Base-by-base conservation (phyloP, 2,797 vertebrate species). In the Acanthurus leucopareius region DNA sequence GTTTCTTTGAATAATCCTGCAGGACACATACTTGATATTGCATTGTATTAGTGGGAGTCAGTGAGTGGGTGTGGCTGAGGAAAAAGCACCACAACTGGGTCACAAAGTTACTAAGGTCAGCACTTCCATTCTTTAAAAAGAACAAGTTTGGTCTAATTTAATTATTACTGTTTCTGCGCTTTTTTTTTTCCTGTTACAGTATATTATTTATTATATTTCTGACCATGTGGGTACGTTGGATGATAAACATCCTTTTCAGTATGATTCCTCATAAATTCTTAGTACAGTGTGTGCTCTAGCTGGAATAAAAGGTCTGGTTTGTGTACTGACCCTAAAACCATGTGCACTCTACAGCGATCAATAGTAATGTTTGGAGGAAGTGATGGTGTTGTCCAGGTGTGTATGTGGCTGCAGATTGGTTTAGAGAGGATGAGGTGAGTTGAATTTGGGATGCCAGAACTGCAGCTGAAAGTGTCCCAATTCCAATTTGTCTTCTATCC, bases 391-490 rank as follows among this genome's bases (percentile, higher is more conserved):
- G n/a, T 25, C 20, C 11, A 3, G 28, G 4, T 68, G n/a, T 44
- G 42, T 54, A 28, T n/a, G 7, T 40, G 56, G 13, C 57, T 77
- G 3, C 8, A 32, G 35, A 44, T 65, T 68, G 57, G 38, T 61
- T 42, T 25, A 38, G 6, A 63, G 25, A 19, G n/a, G 58, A 7
- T 67, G 44, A 78, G 56, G 3, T 7, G 38, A 79, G 40, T 28
- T 66, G 22, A 71, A 72, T 81, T 60, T 58, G 7, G 17, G 65
- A 75, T 77, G 70, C 60, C 35, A 72, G 49, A 69, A 48, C 47
- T 65, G 67, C 48, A 68, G 71, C 72, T 79, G 28, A 62, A 80
- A 48, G 44, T 79, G 73, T 85, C 74, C 75, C 69, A 79, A 17
- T 73, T 85, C 35, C 0, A 61, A 69, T 53, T 60, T 62, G 25